Evolutionary conservation across 2,113 vertebrate genomes (phyloP), one percentile per base, ranked within the genome.

Genomic region (Vicugna pacos): DNA sequence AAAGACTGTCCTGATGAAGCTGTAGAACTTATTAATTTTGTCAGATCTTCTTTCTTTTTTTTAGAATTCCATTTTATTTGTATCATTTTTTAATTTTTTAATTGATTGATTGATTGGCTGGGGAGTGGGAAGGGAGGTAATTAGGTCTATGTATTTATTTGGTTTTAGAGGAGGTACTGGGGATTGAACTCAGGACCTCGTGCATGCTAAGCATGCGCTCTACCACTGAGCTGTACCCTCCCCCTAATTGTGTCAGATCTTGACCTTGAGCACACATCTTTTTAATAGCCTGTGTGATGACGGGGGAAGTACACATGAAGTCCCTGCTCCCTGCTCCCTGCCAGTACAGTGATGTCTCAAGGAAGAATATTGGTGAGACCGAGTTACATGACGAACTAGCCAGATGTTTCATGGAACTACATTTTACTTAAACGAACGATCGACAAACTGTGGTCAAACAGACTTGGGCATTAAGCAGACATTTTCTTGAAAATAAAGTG

Each of bases 401-500:
- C 24, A 17, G 32, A 14, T 14, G 11, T 69, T 79, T 86, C 42
- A 0, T 1, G 28, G 32, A 73, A 6, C 1, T 17, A 73, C 24
- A 22, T 65, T 87, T 92, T 65, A 38, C 88, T 30, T 48, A 65
- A 94, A 26, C 81, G 70, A 65, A 56, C 0, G 1, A 67, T 92
- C 42, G 89, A 32, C 70, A 84, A 67, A 67, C 88, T 50, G 2
- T 16, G 22, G 14, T 38, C 73, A 62, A 73, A 64, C 65, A 91
- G 80, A 80, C 46, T 28, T 84, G 75, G 22, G 38, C 35, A 56
- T 48, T 42, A 83, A 79, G 48, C 72, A 85, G 72, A 73, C 50
- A n/a, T 95, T 93, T 92, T 69, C 50, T 80, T 22, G 32, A 48
- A 92, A 87, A 6, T 62, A 60, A 91, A 89, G 22, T 22, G 60